Conservation (phyloP, 2,797 vertebrate genomes). For the Hemibagrus guttatus region DNA sequence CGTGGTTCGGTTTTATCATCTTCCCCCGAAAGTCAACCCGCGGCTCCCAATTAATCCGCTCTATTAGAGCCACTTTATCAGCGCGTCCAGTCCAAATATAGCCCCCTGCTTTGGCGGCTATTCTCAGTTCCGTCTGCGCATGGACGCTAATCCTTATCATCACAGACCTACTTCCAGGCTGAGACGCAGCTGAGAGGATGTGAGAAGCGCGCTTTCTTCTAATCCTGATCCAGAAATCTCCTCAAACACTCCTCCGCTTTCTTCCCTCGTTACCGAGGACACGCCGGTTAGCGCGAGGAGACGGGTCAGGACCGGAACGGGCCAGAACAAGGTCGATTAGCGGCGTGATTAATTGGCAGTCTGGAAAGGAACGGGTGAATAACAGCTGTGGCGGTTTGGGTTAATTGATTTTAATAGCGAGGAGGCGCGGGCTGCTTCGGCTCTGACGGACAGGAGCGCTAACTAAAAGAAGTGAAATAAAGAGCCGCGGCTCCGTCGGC, state of each 20-base stretch:
- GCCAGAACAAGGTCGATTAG: conserved; percentile 36
- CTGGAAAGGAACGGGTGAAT: conserved; percentile 32
- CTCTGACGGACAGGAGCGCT: conserved; percentile 31
- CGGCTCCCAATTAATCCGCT: conserved; percentile 51
- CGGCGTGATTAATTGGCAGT: conserved; percentile 46
- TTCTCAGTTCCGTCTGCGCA: conserved; percentile 47
- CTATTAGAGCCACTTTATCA: conserved; percentile 55
- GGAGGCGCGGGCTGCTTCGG: conserved; percentile 13
- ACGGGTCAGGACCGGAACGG: neutral
- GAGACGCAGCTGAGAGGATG: conserved; percentile 34
- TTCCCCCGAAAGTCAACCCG: conserved; percentile 24
- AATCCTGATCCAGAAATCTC: conserved; percentile 14
- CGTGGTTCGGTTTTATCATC: conserved; percentile 33
- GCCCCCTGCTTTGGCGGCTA: conserved; percentile 41
- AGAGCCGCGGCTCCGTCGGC: conserved; percentile 13
- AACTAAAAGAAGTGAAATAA: conserved; percentile 44
- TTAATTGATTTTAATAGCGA: conserved; percentile 52
- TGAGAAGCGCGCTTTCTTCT: neutral
- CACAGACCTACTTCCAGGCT: conserved; percentile 50
- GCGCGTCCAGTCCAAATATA: conserved; percentile 48
- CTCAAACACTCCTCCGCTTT: neutral
- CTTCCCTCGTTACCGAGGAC: neutral
- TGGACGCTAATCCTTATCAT: conserved; percentile 55
- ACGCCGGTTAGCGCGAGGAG: neutral
- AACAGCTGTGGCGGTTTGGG: conserved; percentile 52